Evolutionary conservation across 2,113 vertebrate species (phyloP).

Genomic region (Phocoena sinus): DNA sequence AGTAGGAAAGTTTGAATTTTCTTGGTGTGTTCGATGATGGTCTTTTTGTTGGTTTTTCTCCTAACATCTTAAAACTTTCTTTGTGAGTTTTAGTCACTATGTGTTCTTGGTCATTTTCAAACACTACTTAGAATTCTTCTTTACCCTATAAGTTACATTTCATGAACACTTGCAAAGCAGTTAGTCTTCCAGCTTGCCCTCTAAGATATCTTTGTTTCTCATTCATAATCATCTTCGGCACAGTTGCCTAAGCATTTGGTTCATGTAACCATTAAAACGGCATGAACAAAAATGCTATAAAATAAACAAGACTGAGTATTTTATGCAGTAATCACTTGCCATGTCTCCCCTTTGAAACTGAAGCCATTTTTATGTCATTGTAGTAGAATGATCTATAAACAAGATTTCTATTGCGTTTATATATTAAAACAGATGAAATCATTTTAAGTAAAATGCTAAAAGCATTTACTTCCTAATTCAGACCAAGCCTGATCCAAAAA

Average conservation of each 20-base stretch:
- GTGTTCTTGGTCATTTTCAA: slow-evolving; percentile 11
- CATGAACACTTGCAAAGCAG: slow-evolving; percentile 53
- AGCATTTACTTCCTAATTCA: slow-evolving; percentile 60
- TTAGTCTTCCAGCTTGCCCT: slow-evolving; percentile 32
- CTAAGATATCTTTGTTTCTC: slow-evolving; percentile 39
- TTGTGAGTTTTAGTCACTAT: neutral
- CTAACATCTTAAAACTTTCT: neutral
- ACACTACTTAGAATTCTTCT: neutral
- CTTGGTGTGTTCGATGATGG: neutral
- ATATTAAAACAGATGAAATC: slow-evolving; percentile 71
- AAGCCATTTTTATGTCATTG: slow-evolving; percentile 67
- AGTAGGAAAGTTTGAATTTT: neutral
- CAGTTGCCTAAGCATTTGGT: slow-evolving; percentile 59
- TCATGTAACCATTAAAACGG: slow-evolving; percentile 69
- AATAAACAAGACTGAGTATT: slow-evolving; percentile 50
- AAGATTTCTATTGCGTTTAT: slow-evolving; percentile 64
- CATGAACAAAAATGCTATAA: slow-evolving; percentile 64
- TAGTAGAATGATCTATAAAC: slow-evolving; percentile 64
- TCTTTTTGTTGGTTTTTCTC: slow-evolving; percentile 19
- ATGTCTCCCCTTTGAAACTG: slow-evolving; percentile 69
- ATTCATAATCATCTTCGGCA: slow-evolving; percentile 24
- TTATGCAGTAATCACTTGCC: slow-evolving; percentile 62
- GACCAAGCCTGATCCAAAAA: slow-evolving; percentile 55
- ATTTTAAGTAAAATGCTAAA: slow-evolving; percentile 68
- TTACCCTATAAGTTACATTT: slow-evolving; percentile 54